A percentile compares a stretch with the other conserved stretches of the same genome.
Conservation (phyloP, 2,888 invertebrate genomes). For the Eupithecia centaureata region DNA sequence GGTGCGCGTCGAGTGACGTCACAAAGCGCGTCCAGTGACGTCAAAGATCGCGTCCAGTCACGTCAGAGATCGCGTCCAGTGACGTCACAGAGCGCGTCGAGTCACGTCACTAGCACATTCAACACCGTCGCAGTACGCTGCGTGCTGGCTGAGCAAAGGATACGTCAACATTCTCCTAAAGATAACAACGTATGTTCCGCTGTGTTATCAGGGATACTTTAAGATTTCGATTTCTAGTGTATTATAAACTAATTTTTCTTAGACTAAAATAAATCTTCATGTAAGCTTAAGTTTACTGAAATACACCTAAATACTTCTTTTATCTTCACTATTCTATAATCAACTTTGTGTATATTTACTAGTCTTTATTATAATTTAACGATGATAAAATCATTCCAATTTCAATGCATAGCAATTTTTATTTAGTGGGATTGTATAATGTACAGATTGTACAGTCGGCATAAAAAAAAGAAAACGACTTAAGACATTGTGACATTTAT, state of each 20-base stretch:
- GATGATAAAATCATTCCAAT: conserved; percentile 1
- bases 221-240: background rate
- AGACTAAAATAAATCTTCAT: background rate
- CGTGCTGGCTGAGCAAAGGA: background rate
- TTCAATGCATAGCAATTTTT: background rate
- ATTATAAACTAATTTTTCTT: background rate
- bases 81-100: too few relatives aligned
- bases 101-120: background rate
- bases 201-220: background rate
- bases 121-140: background rate
- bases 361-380: background rate
- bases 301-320: background rate
- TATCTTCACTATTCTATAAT: background rate
- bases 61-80: conserved; percentile 16
- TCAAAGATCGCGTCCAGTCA: too few relatives aligned
- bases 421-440: background rate
- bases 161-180: too few relatives aligned
- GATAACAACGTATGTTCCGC: too few relatives aligned
- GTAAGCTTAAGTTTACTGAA: background rate
- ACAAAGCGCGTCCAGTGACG: too few relatives aligned
- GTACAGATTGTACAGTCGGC: background rate
- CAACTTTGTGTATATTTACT: background rate
- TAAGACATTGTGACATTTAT: too few relatives aligned
- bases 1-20: background rate
- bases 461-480: too few relatives aligned